Percentiles rank a stretch among this genome's conserved stretches.
These are phyloP conservation scores for Horisme vitalbata DNA, from an alignment of 2,888 invertebrate species.

Conservation along the genomic window DNA sequence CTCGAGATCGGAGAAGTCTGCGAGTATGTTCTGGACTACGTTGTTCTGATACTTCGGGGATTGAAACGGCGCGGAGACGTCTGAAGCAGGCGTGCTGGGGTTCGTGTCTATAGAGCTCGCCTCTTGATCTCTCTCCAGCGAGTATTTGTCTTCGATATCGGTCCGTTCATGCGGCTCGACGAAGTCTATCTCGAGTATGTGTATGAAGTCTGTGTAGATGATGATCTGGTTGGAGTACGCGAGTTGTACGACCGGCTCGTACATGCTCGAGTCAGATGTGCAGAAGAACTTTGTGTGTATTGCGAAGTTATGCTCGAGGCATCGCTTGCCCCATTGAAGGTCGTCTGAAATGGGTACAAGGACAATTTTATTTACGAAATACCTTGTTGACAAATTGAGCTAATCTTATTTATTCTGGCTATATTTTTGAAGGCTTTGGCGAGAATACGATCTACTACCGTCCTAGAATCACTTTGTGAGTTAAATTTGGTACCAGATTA, in stretches of 20 bases:
- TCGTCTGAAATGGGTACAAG: constrained; percentile 58
- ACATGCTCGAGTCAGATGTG: constrained; percentile 92
- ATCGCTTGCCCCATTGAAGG: constrained; percentile 86
- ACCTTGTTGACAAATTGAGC: neutral
- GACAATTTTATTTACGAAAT: neutral
- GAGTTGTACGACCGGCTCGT: constrained; percentile 86
- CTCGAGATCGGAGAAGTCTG: constrained; percentile 85
- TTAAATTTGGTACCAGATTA: no score
- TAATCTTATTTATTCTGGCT: neutral
- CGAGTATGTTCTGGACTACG: constrained; percentile 83
- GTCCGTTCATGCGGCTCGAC: constrained; percentile 66
- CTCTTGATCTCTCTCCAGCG: constrained; percentile 52
- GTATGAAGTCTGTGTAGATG: constrained; percentile 93
- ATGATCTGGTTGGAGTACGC: constrained; percentile 89
- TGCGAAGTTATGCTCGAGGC: constrained; percentile 94
- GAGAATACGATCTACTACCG: no score
- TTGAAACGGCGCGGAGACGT: constrained; percentile 70
- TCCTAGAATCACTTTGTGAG: no score
- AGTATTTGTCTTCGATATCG: constrained; percentile 60
- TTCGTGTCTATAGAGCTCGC: constrained; percentile 60
- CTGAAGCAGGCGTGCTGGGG: constrained; percentile 65
- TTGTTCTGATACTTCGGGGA: constrained; percentile 81
- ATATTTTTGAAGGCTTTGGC: no score
- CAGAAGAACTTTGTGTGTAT: constrained; percentile 96
- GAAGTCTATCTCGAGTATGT: constrained; percentile 87